phyloP scores from a whole-genome alignment of 1,140 invertebrate species.

The Globodera ellingtonae region DNA sequence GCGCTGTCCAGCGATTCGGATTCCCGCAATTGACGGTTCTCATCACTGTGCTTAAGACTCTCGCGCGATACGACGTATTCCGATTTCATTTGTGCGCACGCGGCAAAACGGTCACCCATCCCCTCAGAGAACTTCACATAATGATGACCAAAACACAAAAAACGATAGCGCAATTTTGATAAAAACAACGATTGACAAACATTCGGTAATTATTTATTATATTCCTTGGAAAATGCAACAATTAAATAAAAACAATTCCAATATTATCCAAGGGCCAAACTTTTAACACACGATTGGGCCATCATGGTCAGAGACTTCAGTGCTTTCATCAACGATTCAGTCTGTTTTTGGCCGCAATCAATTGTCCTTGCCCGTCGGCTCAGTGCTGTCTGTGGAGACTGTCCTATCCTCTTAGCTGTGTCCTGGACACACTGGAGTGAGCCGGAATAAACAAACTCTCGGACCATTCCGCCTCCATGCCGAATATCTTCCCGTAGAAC shows the following conservation, averaged over 20 bases:
- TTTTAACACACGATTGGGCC: slow-evolving; percentile 9
- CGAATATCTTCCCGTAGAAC: slow-evolving; percentile 34
- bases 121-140: neutral
- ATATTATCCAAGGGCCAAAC: neutral
- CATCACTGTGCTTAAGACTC: neutral
- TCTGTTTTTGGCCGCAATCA: neutral
- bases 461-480: slow-evolving; percentile 13
- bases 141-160: neutral
- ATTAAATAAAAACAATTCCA: neutral
- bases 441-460: slow-evolving; percentile 31
- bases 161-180: neutral
- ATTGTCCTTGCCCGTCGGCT: neutral
- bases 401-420: slow-evolving; percentile 9
- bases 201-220: neutral
- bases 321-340: slow-evolving; percentile 15
- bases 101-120: neutral
- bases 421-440: slow-evolving; percentile 33
- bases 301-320: slow-evolving; percentile 5
- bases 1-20: neutral
- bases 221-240: neutral
- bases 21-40: neutral
- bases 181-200: slow-evolving; percentile 10
- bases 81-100: slow-evolving; percentile 5
- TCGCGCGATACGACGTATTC: neutral
- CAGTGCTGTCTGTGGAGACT: neutral